Base-by-base conservation (phyloP, 2,113 vertebrate genomes). In the Cichladusa arquata region DNA sequence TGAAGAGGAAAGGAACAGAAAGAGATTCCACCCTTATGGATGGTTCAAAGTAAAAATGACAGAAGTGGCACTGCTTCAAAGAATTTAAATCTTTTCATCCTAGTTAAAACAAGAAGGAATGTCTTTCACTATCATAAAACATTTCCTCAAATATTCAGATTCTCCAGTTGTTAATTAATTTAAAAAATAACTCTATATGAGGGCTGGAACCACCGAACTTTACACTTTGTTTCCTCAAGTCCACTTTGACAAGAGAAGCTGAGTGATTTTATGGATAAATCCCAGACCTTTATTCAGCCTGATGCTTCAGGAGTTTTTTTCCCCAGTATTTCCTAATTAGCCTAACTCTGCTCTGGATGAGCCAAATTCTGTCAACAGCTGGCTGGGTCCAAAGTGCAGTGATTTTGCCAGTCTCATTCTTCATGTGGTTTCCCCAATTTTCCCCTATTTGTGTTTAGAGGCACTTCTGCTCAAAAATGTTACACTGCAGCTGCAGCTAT, bases 101-200 rank as follows among this genome's bases (percentile, higher is more conserved):
- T 66, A 19, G 17, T 62, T 60, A 57, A 72, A 62, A 16, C 11
- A 65, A 67, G 44, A 79, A 88, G 31, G 12, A 65, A 80, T 72
- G 6, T 4, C 5, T 72, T 64, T 50, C 2, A 0, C 20, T 22
- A 2, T 48, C 16, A 17, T 19, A n/a, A 31, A 38, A 20, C 1
- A 17, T 47, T 19, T 56, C 8, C 31, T 65, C 29, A 58, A 69
- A 29, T 58, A 31, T 66, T 38, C 50, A 54, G 31, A 51, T 33
- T 56, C 31, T 83, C 25, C 19, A 33, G 14, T 6, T 42, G 25
- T 28, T 77, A 72, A 48, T 57, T 51, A 0, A 9, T 54, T 48
- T 62, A 33, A 19, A 62, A 79, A 85, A 26, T 15, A 58, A 8
- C 18, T 64, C 11, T 19, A 0, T 34, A 14, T 40, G 9, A n/a